These are phyloP conservation scores for Heliocidaris tuberculata DNA, from an alignment of 35 echinoderm and acorn worm genomes.

Conservation along the genomic window DNA sequence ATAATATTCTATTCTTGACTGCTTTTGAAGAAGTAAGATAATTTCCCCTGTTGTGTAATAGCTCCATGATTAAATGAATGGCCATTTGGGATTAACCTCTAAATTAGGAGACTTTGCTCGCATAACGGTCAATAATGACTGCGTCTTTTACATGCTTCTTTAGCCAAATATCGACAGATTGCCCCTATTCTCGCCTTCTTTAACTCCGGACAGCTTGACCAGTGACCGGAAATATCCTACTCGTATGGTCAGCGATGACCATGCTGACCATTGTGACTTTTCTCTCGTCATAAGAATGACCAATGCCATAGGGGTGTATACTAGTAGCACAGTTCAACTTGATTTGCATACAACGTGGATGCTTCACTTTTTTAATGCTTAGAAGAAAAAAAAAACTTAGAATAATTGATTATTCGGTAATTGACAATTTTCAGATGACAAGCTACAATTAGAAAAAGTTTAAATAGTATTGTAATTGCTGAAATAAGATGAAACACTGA, in stretches of 20 bases:
- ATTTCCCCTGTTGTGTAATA: neutral
- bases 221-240: neutral
- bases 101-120: neutral
- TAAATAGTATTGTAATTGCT: too few species aligned
- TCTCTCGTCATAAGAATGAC: neutral
- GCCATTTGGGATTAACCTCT: neutral
- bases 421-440: too few species aligned
- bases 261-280: neutral
- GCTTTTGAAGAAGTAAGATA: neutral
- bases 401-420: too few species aligned
- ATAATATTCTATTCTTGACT: too few species aligned
- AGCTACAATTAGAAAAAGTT: too few species aligned
- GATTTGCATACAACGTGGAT: too few species aligned
- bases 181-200: neutral
- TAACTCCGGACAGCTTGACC: neutral
- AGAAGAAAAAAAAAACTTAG: too few species aligned
- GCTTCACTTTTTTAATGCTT: too few species aligned
- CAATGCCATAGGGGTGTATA: neutral
- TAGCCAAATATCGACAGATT: neutral
- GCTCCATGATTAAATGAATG: neutral
- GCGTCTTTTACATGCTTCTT: neutral
- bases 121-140: neutral
- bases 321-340: neutral
- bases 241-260: neutral
- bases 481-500: too few species aligned